Percentiles rank a stretch among this genome's conserved stretches.
These are phyloP conservation scores for Platichthys flesus DNA, from an alignment of 2,113 vertebrate species.

Conservation along the genomic window DNA sequence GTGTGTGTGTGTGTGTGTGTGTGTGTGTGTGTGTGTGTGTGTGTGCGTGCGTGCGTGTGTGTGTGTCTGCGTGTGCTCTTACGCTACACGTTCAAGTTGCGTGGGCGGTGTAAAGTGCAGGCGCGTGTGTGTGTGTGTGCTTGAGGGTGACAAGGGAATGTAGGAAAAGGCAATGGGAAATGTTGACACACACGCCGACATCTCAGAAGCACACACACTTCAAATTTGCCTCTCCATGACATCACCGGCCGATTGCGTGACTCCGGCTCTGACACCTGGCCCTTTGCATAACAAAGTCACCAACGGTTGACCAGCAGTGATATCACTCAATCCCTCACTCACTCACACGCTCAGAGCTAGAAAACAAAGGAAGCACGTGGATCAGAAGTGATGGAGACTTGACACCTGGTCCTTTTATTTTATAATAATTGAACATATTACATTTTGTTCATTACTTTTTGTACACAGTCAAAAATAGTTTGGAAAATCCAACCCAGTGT, in stretches of 20 bases:
- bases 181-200: slow-evolving; percentile 33
- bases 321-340: slow-evolving; percentile 39
- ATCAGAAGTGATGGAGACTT: not conserved
- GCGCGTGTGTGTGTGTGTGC: not conserved
- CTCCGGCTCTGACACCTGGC: slow-evolving; percentile 39
- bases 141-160: slow-evolving; percentile 24
- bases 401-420: no score
- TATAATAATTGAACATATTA: no score
- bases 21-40: not conserved
- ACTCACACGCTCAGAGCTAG: not conserved
- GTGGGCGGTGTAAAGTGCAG: not conserved
- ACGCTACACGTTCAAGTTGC: not conserved
- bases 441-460: no score
- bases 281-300: slow-evolving; percentile 56
- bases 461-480: no score
- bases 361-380: not conserved
- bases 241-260: slow-evolving; percentile 31
- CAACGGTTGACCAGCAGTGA: slow-evolving; percentile 48
- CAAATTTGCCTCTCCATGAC: slow-evolving; percentile 54
- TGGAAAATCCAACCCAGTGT: not conserved
- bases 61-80: not conserved
- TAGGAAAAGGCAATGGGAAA: slow-evolving; percentile 23
- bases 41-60: slow-evolving; percentile 5
- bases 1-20: slow-evolving; percentile 1
- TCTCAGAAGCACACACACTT: slow-evolving; percentile 26